Evolutionary conservation across 2,888 invertebrate species (phyloP), one percentile per base, ranked within the genome.

Genomic region (Dendrolimus houi): DNA sequence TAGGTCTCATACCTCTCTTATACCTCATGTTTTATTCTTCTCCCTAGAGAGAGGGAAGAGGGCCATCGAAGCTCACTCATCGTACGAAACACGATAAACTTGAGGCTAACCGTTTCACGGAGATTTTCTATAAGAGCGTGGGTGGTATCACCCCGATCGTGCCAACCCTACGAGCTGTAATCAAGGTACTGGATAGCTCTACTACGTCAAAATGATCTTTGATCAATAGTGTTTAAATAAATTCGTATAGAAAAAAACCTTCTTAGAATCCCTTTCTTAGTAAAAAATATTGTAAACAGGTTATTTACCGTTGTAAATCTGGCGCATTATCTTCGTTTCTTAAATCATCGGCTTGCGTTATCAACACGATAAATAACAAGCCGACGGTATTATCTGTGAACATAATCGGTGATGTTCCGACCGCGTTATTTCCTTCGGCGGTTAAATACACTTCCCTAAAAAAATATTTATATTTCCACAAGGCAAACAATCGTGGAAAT

Each of bases 301-400:
- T 81, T 82, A 81, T 83, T 84, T 82, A 79, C 66, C 68, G 74
- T 72, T 77, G 78, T 80, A 80, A 83, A 83, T 81, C 74, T 77
- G 71, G 68, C 72, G 73, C 74, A 78, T 83, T 84, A 88, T 87
- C 84, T 80, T 64, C 62, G 71, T 77, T 82, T 76, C 83, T 85
- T 87, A 86, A 87, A 88, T 88, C 87, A 88, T 88, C 82, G 83
- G 29, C 74, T 67, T 71, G 66, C 69, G 78, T 81, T 88, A 87
- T 87, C 87, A 70, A 66, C 61, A 67, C 74, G 68, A 81, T 87
- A 87, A 87, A 87, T 87, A 81, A 85, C 79, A 56, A 64, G 63
- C 64, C 68, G 69, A 68, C 66, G 69, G 79, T 77, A 79, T 79
- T 87, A 87, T 87, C 87, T 79, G 64, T 64, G 74, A 79, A 75